Evolutionary conservation across 2,888 invertebrate species (phyloP).

Genomic region (Xestia xanthographa): DNA sequence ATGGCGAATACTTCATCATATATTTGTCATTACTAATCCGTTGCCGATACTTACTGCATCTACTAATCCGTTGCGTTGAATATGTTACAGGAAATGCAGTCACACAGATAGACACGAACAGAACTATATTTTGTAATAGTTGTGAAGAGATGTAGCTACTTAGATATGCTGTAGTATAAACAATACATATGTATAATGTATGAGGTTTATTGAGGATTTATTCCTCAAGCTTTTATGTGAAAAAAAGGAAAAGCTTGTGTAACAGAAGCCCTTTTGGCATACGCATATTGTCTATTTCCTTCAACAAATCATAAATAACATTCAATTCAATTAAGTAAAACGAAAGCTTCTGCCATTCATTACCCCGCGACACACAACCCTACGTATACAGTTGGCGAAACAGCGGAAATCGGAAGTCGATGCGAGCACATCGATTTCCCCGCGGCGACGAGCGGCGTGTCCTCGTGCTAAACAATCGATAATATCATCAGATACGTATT

Average conservation of each 20-base stretch:
- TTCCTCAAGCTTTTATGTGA: not conserved
- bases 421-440: slow-evolving; percentile 51
- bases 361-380: not conserved
- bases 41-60: too few species aligned
- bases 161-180: not conserved
- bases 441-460: slow-evolving; percentile 42
- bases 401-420: slow-evolving; percentile 43
- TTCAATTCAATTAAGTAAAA: not conserved
- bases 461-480: slow-evolving; percentile 64
- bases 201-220: not conserved
- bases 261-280: not conserved
- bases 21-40: too few species aligned
- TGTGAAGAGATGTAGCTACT: not conserved
- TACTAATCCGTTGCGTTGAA: too few species aligned
- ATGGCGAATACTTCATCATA: too few species aligned
- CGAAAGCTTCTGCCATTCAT: slow-evolving; percentile 2
- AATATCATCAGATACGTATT: slow-evolving; percentile 54
- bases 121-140: not conserved
- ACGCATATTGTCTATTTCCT: not conserved
- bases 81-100: too few species aligned
- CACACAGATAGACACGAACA: too few species aligned
- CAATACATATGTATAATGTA: not conserved
- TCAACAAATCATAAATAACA: slow-evolving; percentile 3
- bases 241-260: not conserved
- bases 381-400: slow-evolving; percentile 48